These are phyloP conservation scores for Morone chrysops DNA, from an alignment of 2,113 vertebrate species.

Conservation along the genomic window DNA sequence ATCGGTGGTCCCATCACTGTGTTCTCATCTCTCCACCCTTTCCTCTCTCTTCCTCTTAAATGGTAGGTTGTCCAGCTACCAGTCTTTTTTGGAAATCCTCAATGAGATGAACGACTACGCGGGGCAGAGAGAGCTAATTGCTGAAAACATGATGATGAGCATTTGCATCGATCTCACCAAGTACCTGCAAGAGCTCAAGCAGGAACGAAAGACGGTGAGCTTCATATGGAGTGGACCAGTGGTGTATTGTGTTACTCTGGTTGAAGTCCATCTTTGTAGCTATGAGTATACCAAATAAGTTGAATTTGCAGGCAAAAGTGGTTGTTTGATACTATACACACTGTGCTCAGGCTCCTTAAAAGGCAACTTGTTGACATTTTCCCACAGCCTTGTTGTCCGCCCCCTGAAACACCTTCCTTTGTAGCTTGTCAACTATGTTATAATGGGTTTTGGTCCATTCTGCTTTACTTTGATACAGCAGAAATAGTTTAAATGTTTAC, in stretches of 20 bases:
- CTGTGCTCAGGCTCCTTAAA: neutral
- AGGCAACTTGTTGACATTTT: neutral
- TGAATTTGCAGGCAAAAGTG: neutral
- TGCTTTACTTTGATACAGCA: neutral
- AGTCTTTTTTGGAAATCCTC: slow-evolving; percentile 89
- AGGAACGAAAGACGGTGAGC: slow-evolving; percentile 90
- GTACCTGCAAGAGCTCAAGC: slow-evolving; percentile 91
- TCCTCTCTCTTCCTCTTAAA: slow-evolving; percentile 47
- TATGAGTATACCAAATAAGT: neutral
- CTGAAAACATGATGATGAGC: slow-evolving; percentile 88
- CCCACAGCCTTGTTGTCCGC: neutral
- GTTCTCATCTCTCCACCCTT: slow-evolving; percentile 53
- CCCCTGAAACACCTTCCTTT: neutral
- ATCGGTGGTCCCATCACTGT: slow-evolving; percentile 50
- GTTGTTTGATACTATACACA: neutral
- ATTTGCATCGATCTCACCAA: slow-evolving; percentile 91
- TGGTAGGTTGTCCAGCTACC: slow-evolving; percentile 88
- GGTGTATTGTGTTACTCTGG: neutral
- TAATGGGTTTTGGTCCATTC: neutral
- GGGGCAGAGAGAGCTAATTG: slow-evolving; percentile 91
- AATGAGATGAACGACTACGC: slow-evolving; percentile 93
- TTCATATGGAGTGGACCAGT: neutral
- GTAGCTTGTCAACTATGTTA: neutral
- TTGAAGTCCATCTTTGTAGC: neutral
- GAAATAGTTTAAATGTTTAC: neutral